Evolutionary conservation across 2,113 vertebrate species (phyloP).

Genomic region (Malurus elegans): DNA sequence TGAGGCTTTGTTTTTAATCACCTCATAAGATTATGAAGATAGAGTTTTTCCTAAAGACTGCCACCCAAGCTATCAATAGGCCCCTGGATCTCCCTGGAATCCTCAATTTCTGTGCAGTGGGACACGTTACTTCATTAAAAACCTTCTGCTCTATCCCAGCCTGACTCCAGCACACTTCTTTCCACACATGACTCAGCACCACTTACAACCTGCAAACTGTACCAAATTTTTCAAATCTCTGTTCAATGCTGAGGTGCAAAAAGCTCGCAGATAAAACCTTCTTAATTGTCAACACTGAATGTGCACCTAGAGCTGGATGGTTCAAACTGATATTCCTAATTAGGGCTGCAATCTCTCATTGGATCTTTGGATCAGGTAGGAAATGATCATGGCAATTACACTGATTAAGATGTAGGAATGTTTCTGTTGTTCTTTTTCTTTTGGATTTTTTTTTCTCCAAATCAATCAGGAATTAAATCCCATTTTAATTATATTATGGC

Average conservation of each 20-base stretch:
- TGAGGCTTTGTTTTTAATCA: constrained; percentile 36
- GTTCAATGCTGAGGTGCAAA: not conserved
- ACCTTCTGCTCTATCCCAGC: not conserved
- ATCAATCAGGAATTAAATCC: not conserved
- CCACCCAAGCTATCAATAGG: not conserved
- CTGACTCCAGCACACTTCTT: not conserved
- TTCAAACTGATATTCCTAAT: not conserved
- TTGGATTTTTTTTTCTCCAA: not conserved
- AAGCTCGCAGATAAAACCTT: not conserved
- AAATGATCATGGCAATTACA: not conserved
- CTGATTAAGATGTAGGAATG: not conserved
- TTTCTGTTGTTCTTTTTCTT: not conserved
- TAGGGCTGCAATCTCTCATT: not conserved
- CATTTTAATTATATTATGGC: not conserved
- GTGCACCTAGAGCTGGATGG: not conserved
- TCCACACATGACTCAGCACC: not conserved
- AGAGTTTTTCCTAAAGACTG: not conserved
- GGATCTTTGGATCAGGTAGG: not conserved
- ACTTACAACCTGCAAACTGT: not conserved
- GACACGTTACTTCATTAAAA: not conserved
- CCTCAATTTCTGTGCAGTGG: not conserved
- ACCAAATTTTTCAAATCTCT: not conserved
- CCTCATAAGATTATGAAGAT: not conserved
- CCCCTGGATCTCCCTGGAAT: not conserved
- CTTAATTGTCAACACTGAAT: not conserved